Conservation (phyloP, 2,888 invertebrate species). For the Conomelus anceps region DNA sequence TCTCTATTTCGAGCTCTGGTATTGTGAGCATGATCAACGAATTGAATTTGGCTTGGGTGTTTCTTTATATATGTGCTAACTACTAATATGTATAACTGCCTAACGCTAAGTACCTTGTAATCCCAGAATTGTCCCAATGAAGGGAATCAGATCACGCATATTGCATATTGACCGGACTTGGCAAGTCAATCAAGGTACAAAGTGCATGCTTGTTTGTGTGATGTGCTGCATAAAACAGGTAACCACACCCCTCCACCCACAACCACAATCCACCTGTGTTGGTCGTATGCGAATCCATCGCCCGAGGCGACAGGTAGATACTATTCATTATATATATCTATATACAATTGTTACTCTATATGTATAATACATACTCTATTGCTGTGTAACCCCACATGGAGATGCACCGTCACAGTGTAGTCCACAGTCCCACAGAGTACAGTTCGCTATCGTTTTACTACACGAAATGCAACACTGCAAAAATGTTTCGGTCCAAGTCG, state of each 20-base stretch:
- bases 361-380: background rate
- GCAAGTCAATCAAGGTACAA: too few species aligned
- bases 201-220: too few species aligned
- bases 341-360: too few species aligned
- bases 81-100: too few species aligned
- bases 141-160: background rate
- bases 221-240: background rate
- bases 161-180: background rate
- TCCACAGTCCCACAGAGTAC: background rate
- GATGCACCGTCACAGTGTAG: background rate
- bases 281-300: background rate
- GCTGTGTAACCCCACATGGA: background rate
- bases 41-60: too few species aligned
- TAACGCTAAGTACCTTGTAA: too few species aligned
- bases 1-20: too few species aligned
- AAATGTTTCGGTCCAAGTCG: background rate
- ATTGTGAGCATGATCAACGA: too few species aligned
- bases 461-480: background rate
- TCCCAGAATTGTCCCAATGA: too few species aligned
- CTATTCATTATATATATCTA: background rate
- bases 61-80: too few species aligned
- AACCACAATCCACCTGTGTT: background rate
- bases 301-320: background rate
- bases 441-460: background rate
- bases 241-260: background rate